Evolutionary conservation across 2,888 invertebrate species (phyloP), one percentile per base, ranked within the genome.

Genomic region (Podotricha telesiphe): DNA sequence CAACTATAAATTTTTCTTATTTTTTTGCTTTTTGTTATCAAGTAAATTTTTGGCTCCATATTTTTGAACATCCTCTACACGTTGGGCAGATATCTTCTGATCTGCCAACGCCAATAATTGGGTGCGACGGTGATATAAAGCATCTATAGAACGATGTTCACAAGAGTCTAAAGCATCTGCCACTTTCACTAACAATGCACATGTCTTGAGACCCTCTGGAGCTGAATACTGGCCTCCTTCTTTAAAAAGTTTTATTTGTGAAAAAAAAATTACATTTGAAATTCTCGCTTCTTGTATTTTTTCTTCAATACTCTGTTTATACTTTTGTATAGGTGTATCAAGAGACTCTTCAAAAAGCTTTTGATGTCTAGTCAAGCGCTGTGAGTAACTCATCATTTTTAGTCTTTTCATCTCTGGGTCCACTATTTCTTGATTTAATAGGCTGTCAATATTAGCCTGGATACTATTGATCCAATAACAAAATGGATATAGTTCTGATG

Each of bases 211-310:
- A 2, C 87, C 88, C 77, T 92, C 91, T 2, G 74, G 65, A 2
- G 83, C 77, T 3, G 87, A 79, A 72, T 85, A 91, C 0, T 75
- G 74, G 7, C 91, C 91, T 40, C 86, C 87, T 78, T 91, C 87
- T 68, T 71, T 75, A 17, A 86, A 86, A 70, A 91, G 72, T 63
- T 79, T 83, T 3, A 91, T 75, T 47, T 83, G 77, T 7, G 84
- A 78, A 70, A 88, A 75, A 63, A 86, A 87, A 11, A 84, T 79
- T n/a, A 87, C 78, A 72, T 89, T 91, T 0, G 89, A 82, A 47
- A 89, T 82, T n/a, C 89, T 82, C 11, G 80, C 88, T 50, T 83
- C 82, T 73, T 91, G 91, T 58, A 89, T 73, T n/a, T 82, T 77
- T 22, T 82, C 73, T 37, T 85, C 80, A 0, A 86, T 62, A n/a